phyloP scores from a whole-genome alignment of 1,140 invertebrate genomes.

The Megathymus violae region DNA sequence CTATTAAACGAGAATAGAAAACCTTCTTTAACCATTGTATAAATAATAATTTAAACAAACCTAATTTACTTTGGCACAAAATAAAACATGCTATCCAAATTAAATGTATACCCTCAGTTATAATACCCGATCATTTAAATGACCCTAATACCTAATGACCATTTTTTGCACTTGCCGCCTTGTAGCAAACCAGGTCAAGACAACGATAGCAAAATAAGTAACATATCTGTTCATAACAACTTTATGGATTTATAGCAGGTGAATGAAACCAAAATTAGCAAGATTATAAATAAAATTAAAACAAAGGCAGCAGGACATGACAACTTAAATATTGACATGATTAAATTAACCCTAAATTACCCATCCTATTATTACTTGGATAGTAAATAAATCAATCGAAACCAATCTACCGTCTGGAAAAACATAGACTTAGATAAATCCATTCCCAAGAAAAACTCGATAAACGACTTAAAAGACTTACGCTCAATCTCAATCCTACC shows the following conservation, averaged over 20 bases:
- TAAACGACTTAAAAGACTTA: too few species aligned
- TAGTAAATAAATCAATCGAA: slow-evolving; percentile 12
- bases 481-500: too few species aligned
- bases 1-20: slow-evolving; percentile 37
- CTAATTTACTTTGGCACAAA: slow-evolving; percentile 38
- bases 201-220: too few species aligned
- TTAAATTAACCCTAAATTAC: slow-evolving; percentile 6
- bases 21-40: too few species aligned
- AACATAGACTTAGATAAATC: neutral
- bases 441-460: neutral
- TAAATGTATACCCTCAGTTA: neutral
- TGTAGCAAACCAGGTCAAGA: too few species aligned
- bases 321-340: slow-evolving; percentile 10
- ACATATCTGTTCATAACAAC: too few species aligned
- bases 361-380: too few species aligned
- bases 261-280: slow-evolving; percentile 2
- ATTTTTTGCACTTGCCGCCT: slow-evolving; percentile 28
- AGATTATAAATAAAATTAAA: slow-evolving; percentile 12
- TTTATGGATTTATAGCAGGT: neutral
- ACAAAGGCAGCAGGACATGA: too few species aligned
- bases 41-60: slow-evolving; percentile 38
- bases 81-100: slow-evolving; percentile 18
- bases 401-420: neutral
- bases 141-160: slow-evolving; percentile 32
- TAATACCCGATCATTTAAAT: slow-evolving; percentile 28